Conservation (phyloP, 2,113 vertebrate genomes). For the Calyptomena viridis region DNA sequence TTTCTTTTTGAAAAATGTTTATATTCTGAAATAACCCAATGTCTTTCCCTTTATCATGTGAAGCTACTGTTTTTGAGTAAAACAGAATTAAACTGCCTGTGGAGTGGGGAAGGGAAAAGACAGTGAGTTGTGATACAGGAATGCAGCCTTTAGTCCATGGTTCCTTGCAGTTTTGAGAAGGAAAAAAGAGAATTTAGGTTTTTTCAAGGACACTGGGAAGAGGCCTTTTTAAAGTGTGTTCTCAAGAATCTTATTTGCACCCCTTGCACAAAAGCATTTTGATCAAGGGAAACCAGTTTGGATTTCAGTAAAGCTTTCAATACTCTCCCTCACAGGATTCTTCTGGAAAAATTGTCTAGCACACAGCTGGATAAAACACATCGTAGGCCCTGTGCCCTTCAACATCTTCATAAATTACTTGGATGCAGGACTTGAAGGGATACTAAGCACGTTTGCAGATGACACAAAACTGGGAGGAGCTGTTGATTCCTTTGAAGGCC, state of each 20-base stretch:
- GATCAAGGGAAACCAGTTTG: not conserved
- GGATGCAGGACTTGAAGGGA: not conserved
- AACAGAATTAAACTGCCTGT: not conserved
- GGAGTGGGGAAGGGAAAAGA: not conserved
- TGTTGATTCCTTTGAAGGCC: not conserved
- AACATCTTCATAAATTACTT: not conserved
- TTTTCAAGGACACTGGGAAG: not conserved
- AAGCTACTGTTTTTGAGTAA: not conserved
- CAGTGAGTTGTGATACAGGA: not conserved
- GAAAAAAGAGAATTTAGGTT: not conserved
- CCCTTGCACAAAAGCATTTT: not conserved
- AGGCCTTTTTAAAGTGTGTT: not conserved
- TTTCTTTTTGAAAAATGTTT: not conserved
- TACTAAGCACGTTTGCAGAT: not conserved
- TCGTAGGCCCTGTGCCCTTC: not conserved
- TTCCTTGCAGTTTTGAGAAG: not conserved
- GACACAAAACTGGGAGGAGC: not conserved
- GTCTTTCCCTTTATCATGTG: not conserved
- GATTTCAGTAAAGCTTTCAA: not conserved
- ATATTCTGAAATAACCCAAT: not conserved
- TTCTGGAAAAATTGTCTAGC: not conserved
- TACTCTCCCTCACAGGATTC: not conserved
- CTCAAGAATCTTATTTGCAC: not conserved
- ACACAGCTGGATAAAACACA: not conserved
- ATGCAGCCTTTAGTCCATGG: not conserved